Conservation (phyloP, 2,888 invertebrate species). For the Geotrupes spiniger region DNA sequence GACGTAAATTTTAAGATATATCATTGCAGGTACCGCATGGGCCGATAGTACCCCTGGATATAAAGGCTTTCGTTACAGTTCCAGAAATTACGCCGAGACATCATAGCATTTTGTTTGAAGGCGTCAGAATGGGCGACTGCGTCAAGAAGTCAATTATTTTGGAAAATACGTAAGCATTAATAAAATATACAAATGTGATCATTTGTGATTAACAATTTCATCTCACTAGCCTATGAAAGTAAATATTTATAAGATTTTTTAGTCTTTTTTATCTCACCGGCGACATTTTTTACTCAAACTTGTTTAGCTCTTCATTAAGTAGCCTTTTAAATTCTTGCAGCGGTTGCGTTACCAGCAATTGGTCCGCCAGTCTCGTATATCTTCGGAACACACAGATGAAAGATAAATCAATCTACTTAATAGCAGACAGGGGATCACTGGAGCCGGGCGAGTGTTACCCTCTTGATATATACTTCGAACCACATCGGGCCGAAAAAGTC, state of each 20-base stretch:
- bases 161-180: slow-evolving; percentile 57
- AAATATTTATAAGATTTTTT: too few species aligned
- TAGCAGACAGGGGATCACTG: slow-evolving; percentile 51
- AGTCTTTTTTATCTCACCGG: too few species aligned
- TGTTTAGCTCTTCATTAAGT: too few species aligned
- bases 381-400: too few species aligned
- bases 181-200: too few species aligned
- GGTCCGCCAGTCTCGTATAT: slow-evolving; percentile 41
- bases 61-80: slow-evolving; percentile 58
- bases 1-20: slow-evolving; percentile 4
- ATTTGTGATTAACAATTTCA: too few species aligned
- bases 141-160: slow-evolving; percentile 54
- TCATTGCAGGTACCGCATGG: slow-evolving; percentile 54
- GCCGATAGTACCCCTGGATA: slow-evolving; percentile 56
- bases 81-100: slow-evolving; percentile 55
- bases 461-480: slow-evolving; percentile 59
- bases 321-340: too few species aligned
- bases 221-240: too few species aligned
- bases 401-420: slow-evolving; percentile 37
- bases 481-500: slow-evolving; percentile 51
- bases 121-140: slow-evolving; percentile 60
- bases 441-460: slow-evolving; percentile 53
- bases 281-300: too few species aligned
- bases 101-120: slow-evolving; percentile 54
- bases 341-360: slow-evolving; percentile 58